A percentile compares a stretch with the other conserved stretches of the same genome.
phyloP scores from a whole-genome alignment of 2,888 invertebrate species.

The Drosophila fulvimacula region DNA sequence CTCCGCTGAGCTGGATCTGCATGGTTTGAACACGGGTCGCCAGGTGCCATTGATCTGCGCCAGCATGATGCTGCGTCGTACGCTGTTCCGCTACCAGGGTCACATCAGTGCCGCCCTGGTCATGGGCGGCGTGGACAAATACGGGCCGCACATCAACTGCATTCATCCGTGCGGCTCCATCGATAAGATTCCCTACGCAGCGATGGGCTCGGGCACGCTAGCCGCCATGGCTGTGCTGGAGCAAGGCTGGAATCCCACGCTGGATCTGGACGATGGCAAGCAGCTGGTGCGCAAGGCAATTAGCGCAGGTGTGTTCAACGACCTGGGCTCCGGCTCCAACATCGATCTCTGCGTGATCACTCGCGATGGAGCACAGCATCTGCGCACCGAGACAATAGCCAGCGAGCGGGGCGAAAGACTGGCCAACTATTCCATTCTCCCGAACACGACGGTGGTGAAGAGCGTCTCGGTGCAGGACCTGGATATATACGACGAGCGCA shows the following conservation, averaged over 20 bases:
- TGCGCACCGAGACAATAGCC: constrained; percentile 94
- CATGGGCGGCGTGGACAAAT: constrained; percentile 96
- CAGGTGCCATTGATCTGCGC: constrained; percentile 96
- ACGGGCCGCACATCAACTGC: constrained; percentile 94
- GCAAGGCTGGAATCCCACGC: constrained; percentile 91
- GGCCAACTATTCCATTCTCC: constrained; percentile 76
- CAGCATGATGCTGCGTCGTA: constrained; percentile 94
- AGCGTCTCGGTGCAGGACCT: constrained; percentile 72
- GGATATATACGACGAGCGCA: constrained; percentile 72
- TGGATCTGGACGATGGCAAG: constrained; percentile 94
- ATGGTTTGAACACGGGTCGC: constrained; percentile 95
- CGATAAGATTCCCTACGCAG: constrained; percentile 95
- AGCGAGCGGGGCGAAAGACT: constrained; percentile 86
- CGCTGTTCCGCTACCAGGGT: constrained; percentile 97
- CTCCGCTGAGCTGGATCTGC: constrained; percentile 95
- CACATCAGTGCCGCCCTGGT: constrained; percentile 97
- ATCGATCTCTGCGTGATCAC: constrained; percentile 97
- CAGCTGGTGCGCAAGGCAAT: constrained; percentile 96
- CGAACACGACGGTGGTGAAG: constrained; percentile 82
- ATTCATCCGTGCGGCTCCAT: constrained; percentile 98
- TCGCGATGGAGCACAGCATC: constrained; percentile 91
- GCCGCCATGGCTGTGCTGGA: constrained; percentile 99
- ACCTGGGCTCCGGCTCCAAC: constrained; percentile 97
- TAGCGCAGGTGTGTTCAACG: constrained; percentile 98
- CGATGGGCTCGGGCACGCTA: constrained; percentile 98